Conservation (phyloP, 2,113 vertebrate species). For the Saguinus midas region DNA sequence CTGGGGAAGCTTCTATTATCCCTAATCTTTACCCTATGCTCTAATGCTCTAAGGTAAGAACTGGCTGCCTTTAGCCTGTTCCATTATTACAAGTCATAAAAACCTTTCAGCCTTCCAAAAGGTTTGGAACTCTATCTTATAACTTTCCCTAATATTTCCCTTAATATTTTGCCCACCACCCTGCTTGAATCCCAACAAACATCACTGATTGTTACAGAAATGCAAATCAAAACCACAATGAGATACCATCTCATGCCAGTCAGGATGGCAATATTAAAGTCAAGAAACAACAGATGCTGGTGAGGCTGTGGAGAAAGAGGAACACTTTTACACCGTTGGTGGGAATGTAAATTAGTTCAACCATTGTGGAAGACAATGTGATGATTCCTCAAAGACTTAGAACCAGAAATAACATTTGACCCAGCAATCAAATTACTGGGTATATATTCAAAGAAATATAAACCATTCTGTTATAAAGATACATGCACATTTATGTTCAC, state of each 20-base stretch:
- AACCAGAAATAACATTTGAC: neutral
- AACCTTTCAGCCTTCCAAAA: too few relatives aligned
- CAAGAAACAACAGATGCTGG: neutral
- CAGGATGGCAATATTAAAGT: neutral
- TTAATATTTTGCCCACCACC: too few relatives aligned
- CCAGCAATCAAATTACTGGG: neutral
- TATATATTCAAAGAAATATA: neutral
- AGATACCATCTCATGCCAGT: neutral
- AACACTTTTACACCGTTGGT: neutral
- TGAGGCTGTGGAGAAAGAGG: neutral
- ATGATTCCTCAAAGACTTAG: neutral
- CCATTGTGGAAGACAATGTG: neutral
- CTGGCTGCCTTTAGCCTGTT: too few relatives aligned
- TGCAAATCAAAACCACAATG: neutral
- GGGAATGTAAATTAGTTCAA: neutral
- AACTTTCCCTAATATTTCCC: too few relatives aligned
- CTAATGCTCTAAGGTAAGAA: too few relatives aligned
- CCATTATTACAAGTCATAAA: too few relatives aligned
- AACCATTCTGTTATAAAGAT: neutral
- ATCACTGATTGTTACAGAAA: neutral
- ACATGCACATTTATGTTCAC: neutral
- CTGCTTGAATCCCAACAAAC: too few relatives aligned
- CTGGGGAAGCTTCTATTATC: too few relatives aligned
- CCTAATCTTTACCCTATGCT: too few relatives aligned
- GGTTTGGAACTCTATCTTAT: too few relatives aligned